These are phyloP conservation scores for Xiphorhynchus erythropygius DNA, from an alignment of 2,797 vertebrate species.

Conservation along the genomic window DNA sequence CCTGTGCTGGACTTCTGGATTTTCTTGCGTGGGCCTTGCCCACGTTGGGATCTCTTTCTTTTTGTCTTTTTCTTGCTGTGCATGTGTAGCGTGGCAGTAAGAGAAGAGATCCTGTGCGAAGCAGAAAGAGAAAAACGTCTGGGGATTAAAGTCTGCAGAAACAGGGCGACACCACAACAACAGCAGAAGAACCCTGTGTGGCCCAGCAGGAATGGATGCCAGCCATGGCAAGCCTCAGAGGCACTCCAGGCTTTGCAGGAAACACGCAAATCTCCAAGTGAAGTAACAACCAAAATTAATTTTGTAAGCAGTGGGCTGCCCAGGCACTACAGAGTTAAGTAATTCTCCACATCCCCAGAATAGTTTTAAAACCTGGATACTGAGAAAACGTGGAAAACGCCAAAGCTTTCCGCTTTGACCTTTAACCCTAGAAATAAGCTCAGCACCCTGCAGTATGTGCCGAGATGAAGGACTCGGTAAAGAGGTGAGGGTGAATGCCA, in stretches of 20 bases:
- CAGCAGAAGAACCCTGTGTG: background rate
- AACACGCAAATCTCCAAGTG: background rate
- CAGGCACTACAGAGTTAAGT: background rate
- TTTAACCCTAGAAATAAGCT: background rate
- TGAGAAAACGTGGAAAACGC: background rate
- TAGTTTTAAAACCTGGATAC: background rate
- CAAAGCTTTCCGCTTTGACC: background rate
- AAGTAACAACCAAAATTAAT: background rate
- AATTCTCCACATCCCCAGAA: background rate
- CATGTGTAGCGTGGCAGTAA: slow-evolving; percentile 81
- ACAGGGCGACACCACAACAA: background rate
- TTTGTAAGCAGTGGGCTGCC: background rate
- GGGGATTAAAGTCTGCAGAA: background rate
- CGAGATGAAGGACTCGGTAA: background rate
- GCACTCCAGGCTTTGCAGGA: background rate
- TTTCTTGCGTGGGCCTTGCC: slow-evolving; percentile 73
- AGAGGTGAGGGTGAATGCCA: background rate
- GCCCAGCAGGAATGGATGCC: background rate
- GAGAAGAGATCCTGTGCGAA: slow-evolving; percentile 75
- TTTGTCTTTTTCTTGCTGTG: slow-evolving; percentile 78
- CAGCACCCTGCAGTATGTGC: background rate
- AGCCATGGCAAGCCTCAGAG: background rate
- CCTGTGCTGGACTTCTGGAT: slow-evolving; percentile 56
- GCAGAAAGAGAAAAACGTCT: background rate
- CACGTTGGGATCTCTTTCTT: slow-evolving; percentile 66